Evolutionary conservation across 2,797 vertebrate species (phyloP).

Genomic region (Danio jaintianensis): DNA sequence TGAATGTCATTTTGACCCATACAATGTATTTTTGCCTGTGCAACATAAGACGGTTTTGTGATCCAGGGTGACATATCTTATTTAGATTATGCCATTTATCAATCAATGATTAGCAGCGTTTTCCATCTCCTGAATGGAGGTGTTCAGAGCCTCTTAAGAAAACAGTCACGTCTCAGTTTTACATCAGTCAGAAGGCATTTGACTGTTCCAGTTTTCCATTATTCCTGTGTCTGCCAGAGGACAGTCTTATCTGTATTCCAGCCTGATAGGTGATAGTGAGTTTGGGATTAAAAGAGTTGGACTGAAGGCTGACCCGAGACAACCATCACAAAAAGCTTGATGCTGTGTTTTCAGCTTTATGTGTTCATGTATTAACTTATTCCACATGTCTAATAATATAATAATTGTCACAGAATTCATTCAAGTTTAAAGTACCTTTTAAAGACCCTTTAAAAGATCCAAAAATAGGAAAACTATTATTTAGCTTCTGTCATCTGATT

Average conservation of each 20-base stretch:
- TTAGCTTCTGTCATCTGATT: too few species aligned
- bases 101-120: background rate
- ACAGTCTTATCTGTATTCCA: slow-evolving; percentile 78
- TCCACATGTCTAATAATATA: background rate
- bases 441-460: background rate
- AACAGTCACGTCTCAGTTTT: slow-evolving; percentile 64
- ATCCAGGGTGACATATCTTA: background rate
- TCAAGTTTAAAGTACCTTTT: background rate
- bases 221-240: slow-evolving; percentile 73
- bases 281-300: slow-evolving; percentile 75
- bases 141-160: slow-evolving; percentile 32
- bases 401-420: background rate
- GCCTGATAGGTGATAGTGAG: slow-evolving; percentile 76
- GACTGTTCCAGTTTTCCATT: slow-evolving; percentile 76
- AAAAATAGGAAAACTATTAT: too few species aligned
- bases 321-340: slow-evolving; percentile 54
- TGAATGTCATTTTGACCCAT: too few species aligned
- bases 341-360: slow-evolving; percentile 63
- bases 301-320: slow-evolving; percentile 71
- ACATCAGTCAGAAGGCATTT: slow-evolving; percentile 71
- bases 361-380: background rate
- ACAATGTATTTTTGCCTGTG: too few species aligned
- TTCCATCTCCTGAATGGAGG: background rate
- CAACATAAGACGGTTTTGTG: too few species aligned
- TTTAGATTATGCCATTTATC: background rate